A percentile compares a stretch with the other conserved stretches of the same genome.
Conservation (phyloP, 2,888 invertebrate genomes). For the Plebejus argus region DNA sequence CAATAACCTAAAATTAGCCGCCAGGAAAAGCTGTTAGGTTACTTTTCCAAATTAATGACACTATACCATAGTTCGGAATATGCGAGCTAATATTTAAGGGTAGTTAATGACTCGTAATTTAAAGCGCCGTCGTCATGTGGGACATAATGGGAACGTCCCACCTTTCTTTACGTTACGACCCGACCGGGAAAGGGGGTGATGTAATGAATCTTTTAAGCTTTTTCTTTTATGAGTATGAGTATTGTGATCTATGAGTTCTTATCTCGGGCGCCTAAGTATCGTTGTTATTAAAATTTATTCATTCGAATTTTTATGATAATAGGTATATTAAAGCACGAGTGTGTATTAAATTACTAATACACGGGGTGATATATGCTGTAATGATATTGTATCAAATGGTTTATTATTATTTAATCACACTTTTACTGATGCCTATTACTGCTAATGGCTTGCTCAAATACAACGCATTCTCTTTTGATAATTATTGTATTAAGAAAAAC, state of each 20-base stretch:
- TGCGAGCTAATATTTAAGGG: slow-evolving; percentile 37
- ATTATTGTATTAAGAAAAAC: too few relatives aligned
- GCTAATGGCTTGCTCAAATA: too few relatives aligned
- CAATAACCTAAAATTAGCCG: neutral
- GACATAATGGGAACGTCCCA: slow-evolving; percentile 36
- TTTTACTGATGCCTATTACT: too few relatives aligned
- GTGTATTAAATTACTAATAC: neutral
- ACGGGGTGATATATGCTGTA: neutral
- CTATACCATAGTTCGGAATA: slow-evolving; percentile 20
- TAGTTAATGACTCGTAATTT: slow-evolving; percentile 39
- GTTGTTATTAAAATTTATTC: slow-evolving; percentile 18
- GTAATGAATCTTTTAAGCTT: slow-evolving; percentile 26
- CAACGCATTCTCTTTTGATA: too few relatives aligned
- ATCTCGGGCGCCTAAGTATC: slow-evolving; percentile 16
- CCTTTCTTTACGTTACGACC: slow-evolving; percentile 35
- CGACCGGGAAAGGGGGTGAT: slow-evolving; percentile 13
- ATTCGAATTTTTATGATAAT: slow-evolving; percentile 2
- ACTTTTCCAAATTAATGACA: neutral
- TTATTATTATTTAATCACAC: neutral
- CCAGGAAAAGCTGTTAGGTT: neutral
- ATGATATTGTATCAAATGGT: neutral
- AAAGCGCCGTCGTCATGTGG: slow-evolving; percentile 35
- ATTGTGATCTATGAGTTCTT: slow-evolving; percentile 22
- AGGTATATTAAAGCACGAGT: neutral
- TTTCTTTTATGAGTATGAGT: slow-evolving; percentile 27